Base-by-base conservation (phyloP, 2,113 vertebrate genomes). In the Nycticebus coucang region DNA sequence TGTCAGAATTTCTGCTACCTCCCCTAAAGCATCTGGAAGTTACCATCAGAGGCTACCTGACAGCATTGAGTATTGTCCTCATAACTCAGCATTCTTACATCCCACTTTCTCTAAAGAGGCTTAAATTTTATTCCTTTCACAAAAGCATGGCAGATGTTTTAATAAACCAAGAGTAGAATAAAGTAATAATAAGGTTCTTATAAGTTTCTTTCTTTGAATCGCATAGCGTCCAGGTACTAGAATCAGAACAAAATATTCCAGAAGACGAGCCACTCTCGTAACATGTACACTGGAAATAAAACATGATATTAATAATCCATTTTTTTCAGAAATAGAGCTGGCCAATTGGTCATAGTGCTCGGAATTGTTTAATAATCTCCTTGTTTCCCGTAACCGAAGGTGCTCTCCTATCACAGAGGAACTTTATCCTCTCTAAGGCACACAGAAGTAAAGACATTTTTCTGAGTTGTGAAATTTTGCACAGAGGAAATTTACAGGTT, bases 401-500 rank as follows among this genome's bases (percentile, higher is more conserved):
- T 30, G 9, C 26, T 64, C 22, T 62, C 69, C 24, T 28, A n/a
- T 64, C 69, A 89, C 53, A 80, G 33, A 90, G 22, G 26, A 24
- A 37, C 28, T 86, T 77, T 41, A 82, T 79, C 19, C 41, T 88
- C 72, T 78, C 57, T 28, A 30, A 62, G 60, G 53, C 55, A 78
- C 28, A 64, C 35, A 24, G 71, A 91, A 96, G 83, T 78, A 77
- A 95, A 96, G 88, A 68, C 10, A 68, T 77, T 83, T 87, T 95
- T 96, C 88, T 80, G 55, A 80, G 45, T 24, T 85, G n/a, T 89
- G 50, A 93, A 96, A 96, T 87, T 33, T 89, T 81, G 53, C 91
- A 69, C 59, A 87, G 89, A 96, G 89, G 96, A 98, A 97, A 96
- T 95, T 96, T 95, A 94, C 90, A 94, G 95, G 83, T 97, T 97